Conservation (phyloP, 2,797 vertebrate genomes). For the Scomberomorus guttatus region DNA sequence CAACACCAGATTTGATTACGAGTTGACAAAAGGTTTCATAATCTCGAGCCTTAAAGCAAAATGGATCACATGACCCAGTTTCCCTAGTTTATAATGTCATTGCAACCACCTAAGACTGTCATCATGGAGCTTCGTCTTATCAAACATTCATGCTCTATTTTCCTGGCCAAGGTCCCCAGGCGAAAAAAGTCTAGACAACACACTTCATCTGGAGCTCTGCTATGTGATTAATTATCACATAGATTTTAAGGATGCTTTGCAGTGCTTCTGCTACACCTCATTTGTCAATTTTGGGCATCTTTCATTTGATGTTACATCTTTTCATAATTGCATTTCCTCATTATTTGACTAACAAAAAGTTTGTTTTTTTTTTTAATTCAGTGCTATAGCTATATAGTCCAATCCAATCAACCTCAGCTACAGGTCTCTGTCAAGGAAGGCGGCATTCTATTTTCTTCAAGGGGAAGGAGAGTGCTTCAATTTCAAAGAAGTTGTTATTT, state of each 20-base stretch:
- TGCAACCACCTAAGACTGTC: slow-evolving; percentile 10
- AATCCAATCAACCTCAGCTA: slow-evolving; percentile 57
- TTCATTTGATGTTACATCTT: background rate
- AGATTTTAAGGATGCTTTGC: slow-evolving; percentile 21
- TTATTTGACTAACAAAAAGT: background rate
- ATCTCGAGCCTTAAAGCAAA: background rate
- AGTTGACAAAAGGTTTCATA: background rate
- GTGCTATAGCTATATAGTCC: background rate
- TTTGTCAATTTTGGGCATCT: background rate
- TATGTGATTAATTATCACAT: slow-evolving; percentile 49
- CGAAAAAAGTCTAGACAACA: slow-evolving; percentile 54
- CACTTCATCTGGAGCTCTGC: slow-evolving; percentile 33
- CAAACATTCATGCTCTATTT: slow-evolving; percentile 69
- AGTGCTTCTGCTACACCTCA: background rate
- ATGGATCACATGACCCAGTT: slow-evolving; percentile 26
- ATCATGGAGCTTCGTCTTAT: slow-evolving; percentile 52
- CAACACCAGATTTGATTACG: slow-evolving; percentile 6
- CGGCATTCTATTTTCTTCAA: slow-evolving; percentile 44
- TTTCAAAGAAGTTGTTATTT: slow-evolving; percentile 74
- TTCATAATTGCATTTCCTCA: background rate
- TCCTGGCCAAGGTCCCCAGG: slow-evolving; percentile 40
- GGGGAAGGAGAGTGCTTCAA: slow-evolving; percentile 51
- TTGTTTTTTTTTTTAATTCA: background rate
- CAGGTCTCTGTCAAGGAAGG: slow-evolving; percentile 49
- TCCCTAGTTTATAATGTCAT: slow-evolving; percentile 14